Evolutionary conservation across 2,113 vertebrate genomes (phyloP).

Genomic region (Nestor notabilis): DNA sequence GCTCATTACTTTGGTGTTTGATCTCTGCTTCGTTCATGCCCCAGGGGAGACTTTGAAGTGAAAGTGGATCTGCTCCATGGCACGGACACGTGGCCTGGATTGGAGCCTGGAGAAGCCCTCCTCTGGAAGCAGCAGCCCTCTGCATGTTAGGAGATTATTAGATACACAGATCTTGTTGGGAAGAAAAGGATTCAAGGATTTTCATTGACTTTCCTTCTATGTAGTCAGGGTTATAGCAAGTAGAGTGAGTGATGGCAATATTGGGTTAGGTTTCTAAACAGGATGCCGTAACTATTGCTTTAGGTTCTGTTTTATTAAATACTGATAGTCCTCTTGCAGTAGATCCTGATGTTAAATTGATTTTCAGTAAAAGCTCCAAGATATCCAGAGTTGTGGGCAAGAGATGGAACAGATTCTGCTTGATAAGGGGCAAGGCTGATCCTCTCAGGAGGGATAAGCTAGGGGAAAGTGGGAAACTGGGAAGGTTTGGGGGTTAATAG

Average conservation of each 20-base stretch:
- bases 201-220: neutral
- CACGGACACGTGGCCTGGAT: neutral
- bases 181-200: neutral
- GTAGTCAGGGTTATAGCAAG: neutral
- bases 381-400: neutral
- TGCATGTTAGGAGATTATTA: neutral
- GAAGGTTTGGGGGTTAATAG: fast-evolving
- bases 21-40: neutral
- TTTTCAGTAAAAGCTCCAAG: neutral
- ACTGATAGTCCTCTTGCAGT: neutral
- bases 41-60: neutral
- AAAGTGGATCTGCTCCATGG: neutral
- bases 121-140: neutral
- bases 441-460: neutral
- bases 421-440: neutral
- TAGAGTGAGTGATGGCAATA: neutral
- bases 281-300: neutral
- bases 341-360: neutral
- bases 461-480: neutral
- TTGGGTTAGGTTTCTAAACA: neutral
- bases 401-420: neutral
- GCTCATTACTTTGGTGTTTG: slow-evolving; percentile 6
- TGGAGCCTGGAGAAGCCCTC: neutral
- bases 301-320: neutral
- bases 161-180: neutral